These are phyloP conservation scores for Drosophila seguyi DNA, from an alignment of 1,140 invertebrate species.

Conservation along the genomic window DNA sequence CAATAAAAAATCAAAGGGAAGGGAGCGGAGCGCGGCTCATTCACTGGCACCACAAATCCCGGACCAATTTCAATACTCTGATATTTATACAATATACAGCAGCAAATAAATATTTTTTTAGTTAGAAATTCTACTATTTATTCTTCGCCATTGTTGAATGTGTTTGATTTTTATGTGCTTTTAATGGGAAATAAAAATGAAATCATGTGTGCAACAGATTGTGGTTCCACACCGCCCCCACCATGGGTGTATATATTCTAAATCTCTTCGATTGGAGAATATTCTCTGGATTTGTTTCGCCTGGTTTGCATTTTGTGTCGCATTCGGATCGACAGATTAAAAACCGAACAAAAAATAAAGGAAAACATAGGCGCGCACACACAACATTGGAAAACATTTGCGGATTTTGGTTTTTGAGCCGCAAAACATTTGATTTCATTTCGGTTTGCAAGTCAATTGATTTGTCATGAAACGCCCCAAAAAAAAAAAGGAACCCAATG, in stretches of 20 bases:
- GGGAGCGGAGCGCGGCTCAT: not conserved
- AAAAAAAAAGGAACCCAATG: conserved; percentile 5
- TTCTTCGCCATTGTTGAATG: conserved; percentile 46
- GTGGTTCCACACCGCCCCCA: conserved; percentile 36
- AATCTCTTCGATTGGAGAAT: conserved; percentile 38
- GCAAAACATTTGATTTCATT: conserved; percentile 79
- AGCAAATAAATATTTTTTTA: conserved; percentile 44
- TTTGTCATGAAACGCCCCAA: conserved; percentile 48
- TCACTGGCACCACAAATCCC: conserved; percentile 18
- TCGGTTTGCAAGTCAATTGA: conserved; percentile 72
- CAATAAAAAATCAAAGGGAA: conserved; percentile 40
- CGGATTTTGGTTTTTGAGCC: conserved; percentile 59
- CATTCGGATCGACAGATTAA: conserved; percentile 19
- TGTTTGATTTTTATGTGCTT: conserved; percentile 81
- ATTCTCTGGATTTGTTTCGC: conserved; percentile 59
- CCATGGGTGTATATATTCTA: conserved; percentile 13
- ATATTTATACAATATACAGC: conserved; percentile 36
- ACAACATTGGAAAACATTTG: conserved; percentile 51
- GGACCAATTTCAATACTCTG: conserved; percentile 35
- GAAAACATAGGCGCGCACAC: conserved; percentile 11
- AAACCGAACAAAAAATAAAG: conserved; percentile 10
- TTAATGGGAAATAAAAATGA: conserved; percentile 84
- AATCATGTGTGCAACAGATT: conserved; percentile 84
- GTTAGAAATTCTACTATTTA: conserved; percentile 30
- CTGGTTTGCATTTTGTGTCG: conserved; percentile 35